Base-by-base conservation (phyloP, 2,888 invertebrate species). In the Apoderus coryli region DNA sequence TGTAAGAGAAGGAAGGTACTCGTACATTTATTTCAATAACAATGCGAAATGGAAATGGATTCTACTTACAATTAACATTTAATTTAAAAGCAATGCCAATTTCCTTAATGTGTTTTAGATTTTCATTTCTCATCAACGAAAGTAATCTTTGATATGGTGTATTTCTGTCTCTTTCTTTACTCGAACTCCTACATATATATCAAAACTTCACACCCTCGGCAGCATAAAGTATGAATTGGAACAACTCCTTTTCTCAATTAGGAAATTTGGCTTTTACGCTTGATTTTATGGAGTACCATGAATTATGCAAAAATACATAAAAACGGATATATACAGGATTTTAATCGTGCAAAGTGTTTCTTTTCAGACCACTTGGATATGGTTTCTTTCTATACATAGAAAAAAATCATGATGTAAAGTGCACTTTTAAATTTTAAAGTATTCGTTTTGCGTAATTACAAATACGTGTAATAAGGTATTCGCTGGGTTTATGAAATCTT, bases 21-120 rank as follows among this genome's bases (percentile, higher is more conserved):
- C 30, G 35, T 33, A 40, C 44, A 42, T 45, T 44, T 45, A 44
- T 45, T 45, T 45, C 42, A 47, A 45, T 52, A 53, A 53, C 51
- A 50, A 50, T 49, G 47, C 43, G 43, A 41, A 48, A 49, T 47
- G 46, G 47, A 46, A 52, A 49, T 49, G 50, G 50, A 49, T 49
- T 47, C 50, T 43, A 45, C 43, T 44, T 42, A 48, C 36, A 52
- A 55, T 55, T 56, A 55, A 57, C 52, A 54, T 52, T 54, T 56
- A 55, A 56, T 56, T 53, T 54, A 54, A 56, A 56, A 55, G 56
- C 56, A 47, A 50, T 49, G 54, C 54, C 56, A 56, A 57, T 57
- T 57, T 56, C 54, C 56, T 53, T 57, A 57, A 56, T 56, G 57
- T 52, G 52, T 56, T 57, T 56, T 53, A 51, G 55, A 57, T 57